Conservation (phyloP, 2,113 vertebrate species). For the Octodon degus region DNA sequence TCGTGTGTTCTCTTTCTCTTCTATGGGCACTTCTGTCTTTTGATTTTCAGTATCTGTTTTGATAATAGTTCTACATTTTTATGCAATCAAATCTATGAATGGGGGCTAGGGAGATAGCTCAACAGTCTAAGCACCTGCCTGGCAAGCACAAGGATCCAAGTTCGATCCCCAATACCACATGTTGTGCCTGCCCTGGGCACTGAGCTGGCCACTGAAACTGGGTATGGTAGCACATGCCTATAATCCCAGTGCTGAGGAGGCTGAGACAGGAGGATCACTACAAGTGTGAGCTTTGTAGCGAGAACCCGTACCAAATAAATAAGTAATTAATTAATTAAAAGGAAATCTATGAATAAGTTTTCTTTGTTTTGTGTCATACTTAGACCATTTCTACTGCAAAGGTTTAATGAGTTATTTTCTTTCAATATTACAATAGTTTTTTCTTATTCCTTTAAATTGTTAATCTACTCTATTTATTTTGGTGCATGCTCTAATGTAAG, state of each 20-base stretch:
- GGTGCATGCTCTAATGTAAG: not conserved
- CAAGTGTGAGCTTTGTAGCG: too few relatives aligned
- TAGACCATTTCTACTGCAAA: not conserved
- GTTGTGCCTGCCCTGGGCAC: too few relatives aligned
- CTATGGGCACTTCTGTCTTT: not conserved
- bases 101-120: too few relatives aligned
- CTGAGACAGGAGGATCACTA: too few relatives aligned
- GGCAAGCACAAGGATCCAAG: too few relatives aligned
- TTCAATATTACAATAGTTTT: not conserved
- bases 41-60: not conserved
- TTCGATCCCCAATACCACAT: too few relatives aligned
- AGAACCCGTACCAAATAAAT: too few relatives aligned
- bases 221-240: too few relatives aligned
- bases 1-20: not conserved
- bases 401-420: conserved; percentile 12
- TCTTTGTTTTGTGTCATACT: conserved; percentile 9
- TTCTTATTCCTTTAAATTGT: not conserved
- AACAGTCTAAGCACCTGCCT: too few relatives aligned
- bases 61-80: not conserved
- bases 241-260: too few relatives aligned
- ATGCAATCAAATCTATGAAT: not conserved
- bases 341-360: not conserved
- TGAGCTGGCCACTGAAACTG: too few relatives aligned
- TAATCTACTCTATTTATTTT: not conserved
- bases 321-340: too few relatives aligned